Conservation (phyloP, 2,797 vertebrate genomes). For the Mormyrops attenuatus region DNA sequence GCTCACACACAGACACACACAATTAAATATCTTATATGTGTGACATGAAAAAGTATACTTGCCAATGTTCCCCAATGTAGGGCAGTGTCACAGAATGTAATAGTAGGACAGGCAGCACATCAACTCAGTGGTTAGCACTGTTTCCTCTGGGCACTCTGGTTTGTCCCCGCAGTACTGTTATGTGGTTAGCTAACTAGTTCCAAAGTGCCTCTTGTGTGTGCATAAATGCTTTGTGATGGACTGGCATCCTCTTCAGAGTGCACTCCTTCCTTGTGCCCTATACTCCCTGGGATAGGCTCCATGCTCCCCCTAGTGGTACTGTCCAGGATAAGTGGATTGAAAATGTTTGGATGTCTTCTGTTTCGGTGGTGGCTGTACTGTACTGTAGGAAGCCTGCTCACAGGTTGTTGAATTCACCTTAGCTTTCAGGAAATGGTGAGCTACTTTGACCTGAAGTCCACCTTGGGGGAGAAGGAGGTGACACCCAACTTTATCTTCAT, state of each 20-base stretch:
- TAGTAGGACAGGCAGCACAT: not conserved
- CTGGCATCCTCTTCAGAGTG: not conserved
- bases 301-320: not conserved
- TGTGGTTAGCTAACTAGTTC: not conserved
- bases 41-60: not conserved
- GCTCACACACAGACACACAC: too few relatives aligned
- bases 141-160: not conserved
- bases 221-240: not conserved
- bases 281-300: not conserved
- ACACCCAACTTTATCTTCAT: conserved; percentile 75
- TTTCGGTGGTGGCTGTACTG: not conserved
- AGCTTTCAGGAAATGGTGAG: conserved; percentile 82
- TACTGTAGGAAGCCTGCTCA: not conserved
- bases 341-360: not conserved
- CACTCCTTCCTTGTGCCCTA: not conserved
- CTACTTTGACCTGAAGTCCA: conserved; percentile 83
- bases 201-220: not conserved
- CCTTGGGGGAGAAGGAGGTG: conserved; percentile 77
- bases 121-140: not conserved
- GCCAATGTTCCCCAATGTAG: not conserved
- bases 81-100: not conserved
- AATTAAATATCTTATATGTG: not conserved
- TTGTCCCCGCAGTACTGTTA: not conserved
- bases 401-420: not conserved
- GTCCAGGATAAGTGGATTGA: not conserved